Evolutionary conservation across 2,888 invertebrate species (phyloP).

Genomic region (Anticlea derivata): DNA sequence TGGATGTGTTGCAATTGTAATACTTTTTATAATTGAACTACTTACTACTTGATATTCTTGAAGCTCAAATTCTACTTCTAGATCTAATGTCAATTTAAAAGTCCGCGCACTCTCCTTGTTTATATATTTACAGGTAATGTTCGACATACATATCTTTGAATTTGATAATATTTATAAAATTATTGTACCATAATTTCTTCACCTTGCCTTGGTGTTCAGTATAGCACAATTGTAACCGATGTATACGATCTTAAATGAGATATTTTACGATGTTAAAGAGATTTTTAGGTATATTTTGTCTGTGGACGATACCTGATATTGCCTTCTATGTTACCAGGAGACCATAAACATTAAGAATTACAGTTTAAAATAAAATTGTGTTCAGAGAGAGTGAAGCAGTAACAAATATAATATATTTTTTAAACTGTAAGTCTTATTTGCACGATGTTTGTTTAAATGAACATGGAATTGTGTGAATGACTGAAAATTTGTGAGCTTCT

Average conservation of each 20-base stretch:
- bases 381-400: conserved; percentile 30
- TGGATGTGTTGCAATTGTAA: conserved; percentile 62
- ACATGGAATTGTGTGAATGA: conserved; percentile 60
- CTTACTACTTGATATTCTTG: conserved; percentile 47
- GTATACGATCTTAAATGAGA: conserved; percentile 79
- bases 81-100: conserved; percentile 71
- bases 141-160: conserved; percentile 79
- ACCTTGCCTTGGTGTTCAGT: conserved; percentile 82
- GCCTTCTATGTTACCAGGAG: conserved; percentile 75
- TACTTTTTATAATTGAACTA: no score
- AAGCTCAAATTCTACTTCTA: conserved; percentile 74
- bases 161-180: conserved; percentile 68
- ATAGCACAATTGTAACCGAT: conserved; percentile 83
- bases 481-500: conserved; percentile 68
- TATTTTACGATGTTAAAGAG: conserved; percentile 82
- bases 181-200: conserved; percentile 66
- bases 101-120: conserved; percentile 60
- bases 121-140: conserved; percentile 64
- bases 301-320: conserved; percentile 69
- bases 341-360: conserved; percentile 59
- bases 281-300: conserved; percentile 81
- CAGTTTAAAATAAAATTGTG: conserved; percentile 34
- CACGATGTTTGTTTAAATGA: conserved; percentile 50
- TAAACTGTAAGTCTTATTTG: conserved; percentile 52
- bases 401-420: conserved; percentile 32